Evolutionary conservation across 2,888 invertebrate genomes (phyloP), one percentile per base, ranked within the genome.

Genomic region (Mythimna pallens): DNA sequence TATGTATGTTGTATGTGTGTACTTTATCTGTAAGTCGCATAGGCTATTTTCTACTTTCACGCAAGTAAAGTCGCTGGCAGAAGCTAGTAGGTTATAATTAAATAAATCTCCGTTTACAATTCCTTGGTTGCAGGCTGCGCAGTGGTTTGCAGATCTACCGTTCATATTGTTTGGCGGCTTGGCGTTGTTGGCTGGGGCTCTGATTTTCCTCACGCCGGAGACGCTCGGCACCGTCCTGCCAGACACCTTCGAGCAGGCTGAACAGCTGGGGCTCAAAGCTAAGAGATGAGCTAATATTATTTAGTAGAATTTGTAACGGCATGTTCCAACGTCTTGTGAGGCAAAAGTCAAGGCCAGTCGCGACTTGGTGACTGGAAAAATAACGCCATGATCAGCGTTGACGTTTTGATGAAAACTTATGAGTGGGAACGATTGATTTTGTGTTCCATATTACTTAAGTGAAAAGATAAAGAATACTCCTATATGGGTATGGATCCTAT

Each of bases 171-270:
- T 71, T 9, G 71, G 58, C 22, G 0, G 14, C n/a, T n/a, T 73
- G 71, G n/a, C 74, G 25, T 47, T 71, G n/a, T 9, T 71, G 9
- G 40, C 71, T 4, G 71, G 71, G 1, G 30, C 10, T 4, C 50
- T 58, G 17, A 59, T 71, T 17, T 59, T 58, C 40, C 14, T 73
- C 20, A 50, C 74, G 14, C 74, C 71, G 14, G 59, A 71, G 59
- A 73, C 71, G 10, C 50, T 58, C 17, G 71, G 74, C 30, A 58
- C 73, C 36, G 9, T n/a, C 1, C 73, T 71, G 1, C 71, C 71
- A 9, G 40, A 59, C 22, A 71, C 58, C 59, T 73, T 73, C 22
- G 40, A 71, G 17, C 50, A 71, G n/a, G 71, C 71, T 14, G 71
- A 71, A 14, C n/a, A 40, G 12, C 54, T 70, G 22, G 69, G 54